These are phyloP conservation scores for Sarcophaga subvicina DNA, from an alignment of 2,888 invertebrate species.

Conservation along the genomic window DNA sequence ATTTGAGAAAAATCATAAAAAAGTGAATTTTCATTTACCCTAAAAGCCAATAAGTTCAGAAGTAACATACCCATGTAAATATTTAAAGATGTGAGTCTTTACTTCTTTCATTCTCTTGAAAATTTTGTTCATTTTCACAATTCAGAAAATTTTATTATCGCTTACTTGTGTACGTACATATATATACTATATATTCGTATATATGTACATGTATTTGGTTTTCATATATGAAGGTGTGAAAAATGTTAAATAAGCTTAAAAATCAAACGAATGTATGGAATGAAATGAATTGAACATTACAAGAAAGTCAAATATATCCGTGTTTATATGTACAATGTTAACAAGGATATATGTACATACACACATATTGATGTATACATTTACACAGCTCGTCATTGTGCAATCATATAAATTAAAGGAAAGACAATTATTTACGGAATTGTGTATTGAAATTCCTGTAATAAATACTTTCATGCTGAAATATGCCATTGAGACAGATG, in stretches of 20 bases:
- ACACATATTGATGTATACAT: background rate
- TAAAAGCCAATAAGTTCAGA: conserved; percentile 11
- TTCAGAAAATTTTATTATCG: conserved; percentile 24
- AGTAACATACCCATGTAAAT: background rate
- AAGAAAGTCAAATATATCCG: conserved; percentile 29
- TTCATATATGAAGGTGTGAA: conserved; percentile 33
- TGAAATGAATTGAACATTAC: background rate
- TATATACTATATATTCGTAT: background rate
- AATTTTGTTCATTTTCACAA: background rate
- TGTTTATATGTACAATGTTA: too few relatives aligned
- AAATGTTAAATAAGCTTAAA: conserved; percentile 51
- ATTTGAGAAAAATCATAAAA: too few relatives aligned
- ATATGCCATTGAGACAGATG: conserved; percentile 12
- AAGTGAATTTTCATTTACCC: background rate
- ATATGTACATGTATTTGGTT: background rate
- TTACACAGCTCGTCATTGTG: background rate
- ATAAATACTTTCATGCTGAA: conserved; percentile 28
- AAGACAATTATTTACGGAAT: conserved; percentile 44
- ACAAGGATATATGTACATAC: background rate
- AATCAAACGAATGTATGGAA: conserved; percentile 19
- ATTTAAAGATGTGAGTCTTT: background rate
- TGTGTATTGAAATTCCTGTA: conserved; percentile 32
- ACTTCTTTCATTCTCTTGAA: background rate
- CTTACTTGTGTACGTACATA: too few relatives aligned
- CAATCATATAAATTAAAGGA: conserved; percentile 34